Base-by-base conservation (phyloP, 53 echinoderm and acorn worm species). In the Zoroaster sp. region DNA sequence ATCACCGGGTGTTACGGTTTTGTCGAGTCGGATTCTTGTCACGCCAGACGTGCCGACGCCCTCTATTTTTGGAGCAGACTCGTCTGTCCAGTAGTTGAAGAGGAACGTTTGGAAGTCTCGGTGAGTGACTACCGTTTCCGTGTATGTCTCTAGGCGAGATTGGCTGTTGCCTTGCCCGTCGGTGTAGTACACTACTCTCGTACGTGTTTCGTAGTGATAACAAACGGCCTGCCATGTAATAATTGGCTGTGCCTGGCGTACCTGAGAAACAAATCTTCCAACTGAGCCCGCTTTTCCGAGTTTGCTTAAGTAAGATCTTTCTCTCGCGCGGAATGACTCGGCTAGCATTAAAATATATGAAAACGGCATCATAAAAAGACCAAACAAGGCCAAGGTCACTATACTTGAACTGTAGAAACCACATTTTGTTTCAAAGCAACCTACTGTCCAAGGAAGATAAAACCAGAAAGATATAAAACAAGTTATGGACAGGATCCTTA, bases 381-480 rank as follows among this genome's bases (percentile, higher is more conserved):
- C 82, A 4, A 42, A 66, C 12, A 68, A 0, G 15, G 82, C 68
- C 82, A 82, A 10, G 3, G 18, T 33, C 5, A 66, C 2, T 33
- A 66, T 14, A 12, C 40, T 82, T 14, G 32, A 28, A 63, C 66
- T 82, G 43, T 66, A 82, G 12, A 13, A 1, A 10, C 41, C 40
- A 18, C 82, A 82, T 67, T 5, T 44, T 44, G 68, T 67, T 4
- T 66, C 10, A 11, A 82, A 66, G 33, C 82, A 82, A 32, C 31
- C 33, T 40, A 32, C 42, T 12, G n/a, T 42, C 66, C 66, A 82
- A 6, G 82, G 68, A 40, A 42, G 0, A 23, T 42, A 67, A 32
- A 82, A 82, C 82, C 82, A 82, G 66, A 82, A 66, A 13, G 21
- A 37, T 21, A 59, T n/a, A 40, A 80, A 80, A 39, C 63, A 80